Evolutionary conservation across 1,140 invertebrate species (phyloP).

Genomic region (Plutomurus gul): DNA sequence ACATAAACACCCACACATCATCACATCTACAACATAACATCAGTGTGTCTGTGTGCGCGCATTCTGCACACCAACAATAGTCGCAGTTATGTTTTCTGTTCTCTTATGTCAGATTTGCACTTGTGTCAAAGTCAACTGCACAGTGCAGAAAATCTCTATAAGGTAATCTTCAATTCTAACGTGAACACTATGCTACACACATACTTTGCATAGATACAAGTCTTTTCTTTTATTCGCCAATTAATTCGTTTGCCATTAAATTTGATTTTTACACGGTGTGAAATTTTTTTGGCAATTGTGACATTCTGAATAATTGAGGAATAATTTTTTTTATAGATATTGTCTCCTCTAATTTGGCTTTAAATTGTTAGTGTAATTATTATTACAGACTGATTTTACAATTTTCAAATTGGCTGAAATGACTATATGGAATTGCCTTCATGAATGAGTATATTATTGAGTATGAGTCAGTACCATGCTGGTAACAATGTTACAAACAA

Average conservation of each 20-base stretch:
- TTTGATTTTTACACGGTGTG: too few species aligned
- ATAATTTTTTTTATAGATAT: too few species aligned
- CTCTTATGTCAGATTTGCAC: neutral
- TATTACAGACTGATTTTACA: too few species aligned
- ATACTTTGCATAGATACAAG: neutral
- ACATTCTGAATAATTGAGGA: too few species aligned
- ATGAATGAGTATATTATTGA: too few species aligned
- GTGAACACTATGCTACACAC: neutral
- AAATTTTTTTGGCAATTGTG: too few species aligned
- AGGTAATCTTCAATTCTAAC: neutral
- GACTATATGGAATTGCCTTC: too few species aligned
- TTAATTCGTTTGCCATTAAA: too few species aligned
- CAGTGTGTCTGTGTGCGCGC: too few species aligned
- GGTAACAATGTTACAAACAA: neutral
- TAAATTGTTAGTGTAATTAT: too few species aligned
- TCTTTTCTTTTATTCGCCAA: neutral
- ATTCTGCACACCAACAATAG: neutral
- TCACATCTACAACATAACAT: neutral
- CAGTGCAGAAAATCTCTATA: neutral
- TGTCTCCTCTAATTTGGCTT: too few species aligned
- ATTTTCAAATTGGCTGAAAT: too few species aligned
- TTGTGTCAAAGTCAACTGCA: conserved; percentile 17
- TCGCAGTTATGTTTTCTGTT: neutral
- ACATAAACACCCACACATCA: conserved; percentile 10
- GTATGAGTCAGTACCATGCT: neutral